phyloP scores from a whole-genome alignment of 2,113 vertebrate species.

The Rhegmatorhina hoffmannsi region DNA sequence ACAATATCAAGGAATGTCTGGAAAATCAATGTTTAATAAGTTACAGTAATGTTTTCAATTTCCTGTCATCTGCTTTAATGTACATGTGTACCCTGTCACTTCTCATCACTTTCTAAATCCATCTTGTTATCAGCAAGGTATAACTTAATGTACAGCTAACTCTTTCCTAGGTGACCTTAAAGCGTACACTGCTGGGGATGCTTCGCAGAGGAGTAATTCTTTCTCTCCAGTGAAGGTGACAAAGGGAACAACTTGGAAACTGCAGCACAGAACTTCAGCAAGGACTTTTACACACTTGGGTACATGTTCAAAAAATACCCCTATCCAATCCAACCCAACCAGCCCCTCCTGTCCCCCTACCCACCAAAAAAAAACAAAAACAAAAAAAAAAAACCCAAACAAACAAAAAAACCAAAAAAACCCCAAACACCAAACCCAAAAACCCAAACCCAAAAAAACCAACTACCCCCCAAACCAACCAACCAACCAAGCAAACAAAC shows the following conservation, averaged over 20 bases:
- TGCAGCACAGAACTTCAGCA: background rate
- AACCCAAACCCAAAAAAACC: no score
- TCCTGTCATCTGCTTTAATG: constrained; percentile 65
- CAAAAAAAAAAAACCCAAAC: background rate
- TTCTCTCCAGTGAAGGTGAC: constrained; percentile 41
- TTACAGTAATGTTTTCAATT: constrained; percentile 72
- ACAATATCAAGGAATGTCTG: constrained; percentile 58
- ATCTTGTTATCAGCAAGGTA: constrained; percentile 68
- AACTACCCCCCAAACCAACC: no score
- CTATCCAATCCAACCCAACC: no score
- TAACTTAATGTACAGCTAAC: constrained; percentile 67
- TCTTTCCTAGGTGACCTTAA: constrained; percentile 63
- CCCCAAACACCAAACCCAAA: no score
- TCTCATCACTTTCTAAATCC: constrained; percentile 65
- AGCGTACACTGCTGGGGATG: background rate
- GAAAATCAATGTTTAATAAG: constrained; percentile 75
- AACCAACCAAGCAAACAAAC: no score
- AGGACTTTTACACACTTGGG: background rate
- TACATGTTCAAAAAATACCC: background rate
- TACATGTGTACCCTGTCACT: constrained; percentile 59
- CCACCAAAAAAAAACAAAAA: no score
- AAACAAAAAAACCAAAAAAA: background rate
- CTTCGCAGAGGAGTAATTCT: background rate
- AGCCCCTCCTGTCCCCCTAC: no score
- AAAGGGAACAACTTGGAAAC: background rate